A percentile compares a stretch with the other conserved stretches of the same genome.
These are phyloP conservation scores for Glossophaga mutica DNA, from an alignment of 2,797 vertebrate genomes.

Conservation along the genomic window DNA sequence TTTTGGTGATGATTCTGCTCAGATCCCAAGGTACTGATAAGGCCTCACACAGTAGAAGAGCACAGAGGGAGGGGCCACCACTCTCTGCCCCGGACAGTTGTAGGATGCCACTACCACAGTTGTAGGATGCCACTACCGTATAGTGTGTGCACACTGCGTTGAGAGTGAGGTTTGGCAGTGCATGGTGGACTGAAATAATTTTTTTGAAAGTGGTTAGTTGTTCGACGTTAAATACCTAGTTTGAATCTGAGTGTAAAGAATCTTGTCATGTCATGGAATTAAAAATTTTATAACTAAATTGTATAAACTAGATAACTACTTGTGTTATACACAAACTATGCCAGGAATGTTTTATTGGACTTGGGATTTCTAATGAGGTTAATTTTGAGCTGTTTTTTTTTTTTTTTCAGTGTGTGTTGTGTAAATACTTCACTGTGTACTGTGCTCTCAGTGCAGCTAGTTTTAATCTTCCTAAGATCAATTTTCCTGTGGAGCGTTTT, in stretches of 20 bases:
- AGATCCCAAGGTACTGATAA: neutral
- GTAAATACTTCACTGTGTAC: neutral
- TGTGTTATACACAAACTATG: neutral
- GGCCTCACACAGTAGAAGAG: neutral
- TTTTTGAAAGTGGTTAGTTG: neutral
- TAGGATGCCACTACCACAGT: neutral
- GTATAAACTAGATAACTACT: neutral
- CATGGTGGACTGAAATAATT: neutral
- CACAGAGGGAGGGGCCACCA: neutral
- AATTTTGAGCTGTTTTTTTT: slow-evolving; percentile 37
- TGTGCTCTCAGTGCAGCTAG: neutral
- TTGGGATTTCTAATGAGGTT: slow-evolving; percentile 20
- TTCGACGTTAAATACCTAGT: slow-evolving; percentile 5
- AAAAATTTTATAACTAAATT: neutral
- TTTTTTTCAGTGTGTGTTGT: neutral
- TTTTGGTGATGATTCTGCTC: slow-evolving; percentile 26
- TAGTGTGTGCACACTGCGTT: neutral
- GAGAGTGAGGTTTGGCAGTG: neutral
- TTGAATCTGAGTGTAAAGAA: slow-evolving; percentile 15
- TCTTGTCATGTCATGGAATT: neutral
- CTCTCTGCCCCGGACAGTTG: neutral
- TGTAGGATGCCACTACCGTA: neutral
- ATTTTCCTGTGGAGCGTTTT: neutral
- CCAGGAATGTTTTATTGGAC: neutral
- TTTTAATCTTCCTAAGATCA: neutral